Conservation (phyloP, 2,888 invertebrate genomes). For the Cerastis leucographa region DNA sequence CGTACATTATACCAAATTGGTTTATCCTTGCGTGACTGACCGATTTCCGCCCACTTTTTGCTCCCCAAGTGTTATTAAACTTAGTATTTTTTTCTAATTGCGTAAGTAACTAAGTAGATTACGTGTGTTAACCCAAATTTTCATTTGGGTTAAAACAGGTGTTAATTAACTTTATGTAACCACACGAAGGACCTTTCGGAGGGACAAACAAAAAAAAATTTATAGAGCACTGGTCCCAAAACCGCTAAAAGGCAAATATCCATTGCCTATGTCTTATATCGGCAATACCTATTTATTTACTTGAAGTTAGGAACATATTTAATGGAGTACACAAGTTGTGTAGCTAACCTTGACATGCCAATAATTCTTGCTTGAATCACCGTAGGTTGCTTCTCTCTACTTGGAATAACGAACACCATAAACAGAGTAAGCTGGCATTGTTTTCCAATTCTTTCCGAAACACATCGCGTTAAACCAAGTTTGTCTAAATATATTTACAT, state of each 20-base stretch:
- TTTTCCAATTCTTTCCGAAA: slow-evolving; percentile 39
- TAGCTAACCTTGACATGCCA: slow-evolving; percentile 43
- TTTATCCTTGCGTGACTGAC: slow-evolving; percentile 73
- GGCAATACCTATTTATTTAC: not conserved
- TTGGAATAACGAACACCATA: slow-evolving; percentile 44
- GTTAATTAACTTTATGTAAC: slow-evolving; percentile 8
- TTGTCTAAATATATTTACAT: slow-evolving; percentile 34
- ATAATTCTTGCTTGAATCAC: slow-evolving; percentile 47
- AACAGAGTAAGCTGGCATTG: slow-evolving; percentile 42
- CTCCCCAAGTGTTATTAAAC: slow-evolving; percentile 50
- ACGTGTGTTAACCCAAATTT: slow-evolving; percentile 6
- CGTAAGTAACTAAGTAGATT: slow-evolving; percentile 38
- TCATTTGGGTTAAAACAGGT: slow-evolving; percentile 45
- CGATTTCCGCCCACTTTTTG: slow-evolving; percentile 66
- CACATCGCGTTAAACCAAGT: slow-evolving; percentile 32
- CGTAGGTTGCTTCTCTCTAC: slow-evolving; percentile 33
- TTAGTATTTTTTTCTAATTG: slow-evolving; percentile 52
- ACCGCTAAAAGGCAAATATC: not conserved
- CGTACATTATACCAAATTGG: slow-evolving; percentile 58
- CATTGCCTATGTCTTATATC: not conserved
- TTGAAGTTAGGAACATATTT: not conserved
- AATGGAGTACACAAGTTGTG: not conserved
- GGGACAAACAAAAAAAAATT: not conserved
- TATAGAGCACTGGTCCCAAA: not conserved
- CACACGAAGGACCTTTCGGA: not conserved